These are phyloP conservation scores for Fregata magnificens DNA, from an alignment of 2,113 vertebrate species.

Conservation along the genomic window DNA sequence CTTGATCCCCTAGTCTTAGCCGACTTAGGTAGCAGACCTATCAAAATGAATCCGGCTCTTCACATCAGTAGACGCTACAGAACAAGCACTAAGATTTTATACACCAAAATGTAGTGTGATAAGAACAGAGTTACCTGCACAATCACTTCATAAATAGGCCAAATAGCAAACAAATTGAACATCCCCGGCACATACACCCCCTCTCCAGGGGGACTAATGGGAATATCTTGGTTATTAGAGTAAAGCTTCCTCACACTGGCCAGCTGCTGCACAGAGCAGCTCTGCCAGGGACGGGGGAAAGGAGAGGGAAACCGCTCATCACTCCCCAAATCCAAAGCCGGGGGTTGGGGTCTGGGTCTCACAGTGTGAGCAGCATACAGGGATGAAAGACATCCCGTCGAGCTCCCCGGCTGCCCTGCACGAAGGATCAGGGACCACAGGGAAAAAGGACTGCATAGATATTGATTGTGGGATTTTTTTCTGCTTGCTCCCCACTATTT, in stretches of 20 bases:
- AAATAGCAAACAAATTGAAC: neutral
- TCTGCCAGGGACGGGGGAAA: accelerated
- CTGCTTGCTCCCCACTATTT: neutral
- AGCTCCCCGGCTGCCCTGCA: neutral
- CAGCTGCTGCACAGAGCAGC: neutral
- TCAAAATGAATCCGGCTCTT: neutral
- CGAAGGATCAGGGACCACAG: neutral
- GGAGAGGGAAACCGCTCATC: neutral
- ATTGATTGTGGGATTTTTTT: neutral
- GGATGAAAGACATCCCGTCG: neutral
- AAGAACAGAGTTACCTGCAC: neutral
- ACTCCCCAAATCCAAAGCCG: neutral
- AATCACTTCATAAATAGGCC: neutral
- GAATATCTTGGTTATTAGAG: neutral
- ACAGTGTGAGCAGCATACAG: neutral
- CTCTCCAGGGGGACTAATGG: neutral
- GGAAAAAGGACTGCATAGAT: too few species aligned
- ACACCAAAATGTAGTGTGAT: neutral
- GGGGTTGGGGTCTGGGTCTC: neutral
- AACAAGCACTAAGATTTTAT: neutral
- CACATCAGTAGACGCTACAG: neutral
- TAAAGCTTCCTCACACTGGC: neutral
- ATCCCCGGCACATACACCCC: neutral
- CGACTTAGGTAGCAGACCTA: neutral
- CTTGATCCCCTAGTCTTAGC: conserved; percentile 29